phyloP scores from a whole-genome alignment of 2,113 vertebrate species.

The Tetrax tetrax region DNA sequence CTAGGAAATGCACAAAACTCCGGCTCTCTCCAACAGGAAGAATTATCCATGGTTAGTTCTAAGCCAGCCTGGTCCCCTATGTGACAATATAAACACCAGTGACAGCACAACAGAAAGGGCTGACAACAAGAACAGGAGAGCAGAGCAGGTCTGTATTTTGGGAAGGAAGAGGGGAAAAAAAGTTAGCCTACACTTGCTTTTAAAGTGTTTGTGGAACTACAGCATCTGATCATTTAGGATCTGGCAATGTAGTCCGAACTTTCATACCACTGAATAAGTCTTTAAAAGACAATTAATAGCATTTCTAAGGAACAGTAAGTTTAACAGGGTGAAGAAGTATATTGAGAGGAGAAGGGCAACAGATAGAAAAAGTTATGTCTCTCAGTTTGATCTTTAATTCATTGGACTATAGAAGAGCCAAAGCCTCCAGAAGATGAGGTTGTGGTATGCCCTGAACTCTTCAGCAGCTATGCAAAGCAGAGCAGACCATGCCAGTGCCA shows the following conservation, averaged over 20 bases:
- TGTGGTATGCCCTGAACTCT: not conserved
- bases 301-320: not conserved
- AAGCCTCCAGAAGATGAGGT: not conserved
- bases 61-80: not conserved
- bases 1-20: not conserved
- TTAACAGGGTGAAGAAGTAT: not conserved
- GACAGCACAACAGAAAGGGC: not conserved
- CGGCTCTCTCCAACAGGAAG: rapidly evolving
- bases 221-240: not conserved
- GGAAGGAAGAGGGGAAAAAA: not conserved
- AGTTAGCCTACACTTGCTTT: not conserved
- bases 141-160: not conserved
- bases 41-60: not conserved
- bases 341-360: not conserved
- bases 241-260: not conserved
- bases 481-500: rapidly evolving
- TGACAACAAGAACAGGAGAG: not conserved
- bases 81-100: not conserved
- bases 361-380: not conserved
- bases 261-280: not conserved
- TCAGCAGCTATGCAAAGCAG: not conserved
- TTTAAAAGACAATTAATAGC: not conserved
- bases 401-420: not conserved
- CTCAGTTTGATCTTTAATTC: not conserved
- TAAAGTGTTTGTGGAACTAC: not conserved